Conservation (phyloP, 2,113 vertebrate genomes). For the Holacanthus passer region DNA sequence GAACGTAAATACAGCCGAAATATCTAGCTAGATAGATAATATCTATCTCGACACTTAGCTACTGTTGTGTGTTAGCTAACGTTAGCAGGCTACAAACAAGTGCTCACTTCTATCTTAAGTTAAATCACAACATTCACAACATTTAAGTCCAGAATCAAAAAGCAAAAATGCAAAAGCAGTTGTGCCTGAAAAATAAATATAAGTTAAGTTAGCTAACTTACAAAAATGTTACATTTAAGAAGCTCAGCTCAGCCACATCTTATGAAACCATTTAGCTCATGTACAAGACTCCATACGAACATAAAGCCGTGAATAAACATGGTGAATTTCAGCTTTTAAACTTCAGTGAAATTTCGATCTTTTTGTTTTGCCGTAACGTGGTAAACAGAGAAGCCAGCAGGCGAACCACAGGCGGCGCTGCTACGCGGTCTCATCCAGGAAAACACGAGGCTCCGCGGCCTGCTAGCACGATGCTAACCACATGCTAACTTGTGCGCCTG, state of each 20-base stretch:
- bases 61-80: background rate
- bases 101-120: background rate
- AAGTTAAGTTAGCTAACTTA: background rate
- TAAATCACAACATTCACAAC: background rate
- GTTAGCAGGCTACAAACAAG: background rate
- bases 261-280: background rate
- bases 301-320: background rate
- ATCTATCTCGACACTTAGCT: no score
- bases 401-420: no score
- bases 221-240: no score
- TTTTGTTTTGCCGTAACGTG: background rate
- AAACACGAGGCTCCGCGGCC: constrained; percentile 79
- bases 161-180: background rate
- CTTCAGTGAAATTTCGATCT: accelerated
- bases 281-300: background rate
- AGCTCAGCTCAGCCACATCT: background rate
- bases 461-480: constrained; percentile 39
- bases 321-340: background rate
- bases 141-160: accelerated
- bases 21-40: no score
- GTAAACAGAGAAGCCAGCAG: background rate
- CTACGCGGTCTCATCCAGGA: constrained; percentile 23
- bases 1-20: no score
- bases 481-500: background rate
- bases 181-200: background rate